Evolutionary conservation across 2,888 invertebrate genomes (phyloP), one percentile per base, ranked within the genome.

Genomic region (Ariolimax columbianus): DNA sequence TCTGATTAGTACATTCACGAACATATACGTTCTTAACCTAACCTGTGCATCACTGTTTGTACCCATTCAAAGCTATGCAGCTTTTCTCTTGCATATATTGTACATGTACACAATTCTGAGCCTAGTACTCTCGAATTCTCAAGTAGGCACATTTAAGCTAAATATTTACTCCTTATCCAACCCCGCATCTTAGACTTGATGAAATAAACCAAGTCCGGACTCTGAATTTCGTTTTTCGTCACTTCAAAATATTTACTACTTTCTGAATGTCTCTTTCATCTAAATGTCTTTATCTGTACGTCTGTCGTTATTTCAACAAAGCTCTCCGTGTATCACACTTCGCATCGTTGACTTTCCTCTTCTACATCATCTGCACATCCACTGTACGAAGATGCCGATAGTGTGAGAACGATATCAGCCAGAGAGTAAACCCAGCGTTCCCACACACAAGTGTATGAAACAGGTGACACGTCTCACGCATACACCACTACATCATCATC

Each of bases 161-260:
- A 75, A 47, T n/a, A 47, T 47, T 43, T 47, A 30, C 75, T 0
- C 1, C 1, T 47, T 47, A 75, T 75, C 55, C 14, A 1, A 30
- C 3, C n/a, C 11, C 30, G 30, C 26, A 30, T 75, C 43, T 19
- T 9, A 30, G 23, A 47, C 47, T 43, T 51, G 75, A 47, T n/a
- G 33, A 75, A 30, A 75, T 11, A 72, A 23, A 43, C 17, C 17
- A 75, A n/a, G 26, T 72, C 40, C n/a, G 1, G 36, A 40, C 40
- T 38, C 75, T 33, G 47, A 47, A 47, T 23, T 47, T 30, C 26
- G 1, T 30, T 75, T 75, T 43, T 30, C 47, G 75, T 47, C 75
- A 75, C 75, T 75, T 75, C 75, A 75, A 30, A 75, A 75, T 75
- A 75, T 75, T 75, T 75, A 47, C 47, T n/a, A 33, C 26, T 40